These are phyloP conservation scores for Mus spicilegus DNA, from an alignment of 2,113 vertebrate species.

Conservation along the genomic window DNA sequence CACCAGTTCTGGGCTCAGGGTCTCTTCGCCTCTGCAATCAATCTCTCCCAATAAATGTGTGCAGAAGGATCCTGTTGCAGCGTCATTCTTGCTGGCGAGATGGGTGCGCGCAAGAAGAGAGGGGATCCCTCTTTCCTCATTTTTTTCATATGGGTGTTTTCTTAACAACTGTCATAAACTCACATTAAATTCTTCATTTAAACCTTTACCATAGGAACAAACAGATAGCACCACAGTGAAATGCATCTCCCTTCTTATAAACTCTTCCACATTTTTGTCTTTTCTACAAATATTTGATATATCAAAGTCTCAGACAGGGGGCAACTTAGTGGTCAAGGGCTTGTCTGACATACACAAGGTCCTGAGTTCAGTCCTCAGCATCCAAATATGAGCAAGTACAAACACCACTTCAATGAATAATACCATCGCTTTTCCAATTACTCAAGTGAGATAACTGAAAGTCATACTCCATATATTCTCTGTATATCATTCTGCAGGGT, in stretches of 20 bases:
- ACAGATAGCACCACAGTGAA: not conserved
- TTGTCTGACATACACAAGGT: too few relatives aligned
- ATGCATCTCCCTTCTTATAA: not conserved
- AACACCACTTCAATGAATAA: not conserved
- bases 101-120: too few relatives aligned
- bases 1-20: too few relatives aligned
- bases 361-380: not conserved
- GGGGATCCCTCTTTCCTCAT: not conserved
- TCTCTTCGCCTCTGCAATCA: too few relatives aligned
- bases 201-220: not conserved
- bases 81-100: too few relatives aligned
- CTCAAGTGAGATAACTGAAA: not conserved
- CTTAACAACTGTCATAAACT: not conserved
- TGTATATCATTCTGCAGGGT: not conserved
- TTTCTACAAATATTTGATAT: not conserved
- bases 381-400: not conserved
- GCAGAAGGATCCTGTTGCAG: too few relatives aligned
- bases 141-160: not conserved
- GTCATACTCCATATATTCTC: not conserved
- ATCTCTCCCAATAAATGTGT: too few relatives aligned
- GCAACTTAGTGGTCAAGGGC: not conserved
- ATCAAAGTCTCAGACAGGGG: not conserved
- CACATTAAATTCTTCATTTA: not conserved
- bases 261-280: not conserved
- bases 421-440: too few relatives aligned